A percentile compares a stretch with the other conserved stretches of the same genome.
Conservation (phyloP, 2,113 vertebrate species). For the Myrmecophaga tridactyla region DNA sequence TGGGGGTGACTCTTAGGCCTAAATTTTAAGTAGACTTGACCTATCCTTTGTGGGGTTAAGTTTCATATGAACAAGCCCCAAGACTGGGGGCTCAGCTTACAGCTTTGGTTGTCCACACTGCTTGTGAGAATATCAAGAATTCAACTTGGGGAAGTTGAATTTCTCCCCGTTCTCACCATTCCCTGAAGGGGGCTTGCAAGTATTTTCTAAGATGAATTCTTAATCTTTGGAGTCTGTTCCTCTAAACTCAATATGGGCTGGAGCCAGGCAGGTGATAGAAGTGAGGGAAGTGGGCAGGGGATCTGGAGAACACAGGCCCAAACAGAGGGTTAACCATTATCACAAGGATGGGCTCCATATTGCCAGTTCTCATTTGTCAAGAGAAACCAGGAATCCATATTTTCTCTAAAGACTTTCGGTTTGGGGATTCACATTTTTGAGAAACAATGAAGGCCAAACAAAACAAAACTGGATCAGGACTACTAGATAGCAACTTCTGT, state of each 20-base stretch:
- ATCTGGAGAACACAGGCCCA: not conserved
- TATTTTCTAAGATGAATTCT: not conserved
- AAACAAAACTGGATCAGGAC: not conserved
- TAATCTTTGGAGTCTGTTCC: not conserved
- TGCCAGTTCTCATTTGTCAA: not conserved
- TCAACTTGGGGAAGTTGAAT: too few relatives aligned
- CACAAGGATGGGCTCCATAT: not conserved
- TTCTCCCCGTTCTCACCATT: too few relatives aligned
- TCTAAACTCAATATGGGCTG: not conserved
- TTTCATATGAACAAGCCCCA: too few relatives aligned
- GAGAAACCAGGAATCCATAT: not conserved
- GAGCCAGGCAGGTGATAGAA: not conserved
- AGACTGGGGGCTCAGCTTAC: too few relatives aligned
- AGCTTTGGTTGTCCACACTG: too few relatives aligned
- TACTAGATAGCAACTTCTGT: not conserved
- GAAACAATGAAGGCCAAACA: not conserved
- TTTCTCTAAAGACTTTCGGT: not conserved
- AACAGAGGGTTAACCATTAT: not conserved
- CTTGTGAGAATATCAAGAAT: too few relatives aligned
- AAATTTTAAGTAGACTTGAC: too few relatives aligned
- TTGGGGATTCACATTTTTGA: not conserved
- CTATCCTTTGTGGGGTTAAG: too few relatives aligned
- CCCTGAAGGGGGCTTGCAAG: too few relatives aligned
- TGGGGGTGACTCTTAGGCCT: too few relatives aligned
- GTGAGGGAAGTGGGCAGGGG: not conserved